These are phyloP conservation scores for Falco novaeseelandiae DNA, from an alignment of 2,797 vertebrate species.

Conservation along the genomic window DNA sequence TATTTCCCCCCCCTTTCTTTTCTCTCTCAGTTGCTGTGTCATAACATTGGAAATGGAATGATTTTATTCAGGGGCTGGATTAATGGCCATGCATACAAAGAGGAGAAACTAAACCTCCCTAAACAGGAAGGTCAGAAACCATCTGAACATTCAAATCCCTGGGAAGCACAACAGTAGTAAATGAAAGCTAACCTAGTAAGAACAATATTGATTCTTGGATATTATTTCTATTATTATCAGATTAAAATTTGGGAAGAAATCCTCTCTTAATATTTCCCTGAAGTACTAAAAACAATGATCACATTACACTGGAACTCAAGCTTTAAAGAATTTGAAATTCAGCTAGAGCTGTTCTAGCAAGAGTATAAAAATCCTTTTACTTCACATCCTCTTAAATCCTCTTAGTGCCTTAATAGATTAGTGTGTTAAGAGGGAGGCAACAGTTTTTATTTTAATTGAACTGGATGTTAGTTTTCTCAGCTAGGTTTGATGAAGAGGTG, in stretches of 20 bases:
- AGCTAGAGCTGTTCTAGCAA: neutral
- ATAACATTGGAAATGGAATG: neutral
- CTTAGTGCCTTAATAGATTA: conserved; percentile 10
- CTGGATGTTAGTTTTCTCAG: neutral
- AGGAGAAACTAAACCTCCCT: neutral
- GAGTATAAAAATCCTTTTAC: conserved; percentile 24
- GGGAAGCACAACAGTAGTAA: neutral
- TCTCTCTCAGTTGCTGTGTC: neutral
- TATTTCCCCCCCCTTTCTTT: neutral
- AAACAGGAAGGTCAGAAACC: neutral
- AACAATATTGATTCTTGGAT: conserved; percentile 4
- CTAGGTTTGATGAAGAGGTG: neutral
- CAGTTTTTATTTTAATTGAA: neutral
- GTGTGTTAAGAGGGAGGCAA: neutral
- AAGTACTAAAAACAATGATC: neutral
- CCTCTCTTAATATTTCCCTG: neutral
- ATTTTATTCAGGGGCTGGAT: neutral
- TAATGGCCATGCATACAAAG: neutral
- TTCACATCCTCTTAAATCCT: conserved; percentile 22
- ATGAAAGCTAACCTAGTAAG: neutral
- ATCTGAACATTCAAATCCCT: neutral
- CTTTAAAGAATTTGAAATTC: conserved; percentile 3
- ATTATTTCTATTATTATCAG: conserved; percentile 24
- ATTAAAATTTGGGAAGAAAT: conserved; percentile 6
- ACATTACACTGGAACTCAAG: neutral